These are phyloP conservation scores for Corvus moneduloides DNA, from an alignment of 2,113 vertebrate species.

Conservation along the genomic window DNA sequence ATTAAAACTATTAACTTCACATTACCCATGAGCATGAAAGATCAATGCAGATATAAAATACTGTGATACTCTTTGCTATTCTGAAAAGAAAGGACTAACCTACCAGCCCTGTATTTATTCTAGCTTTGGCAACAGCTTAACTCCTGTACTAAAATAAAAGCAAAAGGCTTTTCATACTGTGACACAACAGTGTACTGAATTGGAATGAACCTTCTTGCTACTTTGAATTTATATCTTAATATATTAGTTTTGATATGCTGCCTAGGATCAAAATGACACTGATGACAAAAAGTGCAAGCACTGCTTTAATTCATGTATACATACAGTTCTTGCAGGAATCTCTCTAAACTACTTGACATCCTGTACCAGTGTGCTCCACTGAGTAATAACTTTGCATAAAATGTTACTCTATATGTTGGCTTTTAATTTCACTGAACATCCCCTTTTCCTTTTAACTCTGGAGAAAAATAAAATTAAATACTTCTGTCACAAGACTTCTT, in stretches of 20 bases:
- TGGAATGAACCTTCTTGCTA: background rate
- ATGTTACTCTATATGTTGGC: background rate
- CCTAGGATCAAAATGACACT: conserved; percentile 18
- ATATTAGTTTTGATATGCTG: background rate
- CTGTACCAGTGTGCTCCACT: background rate
- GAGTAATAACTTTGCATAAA: background rate
- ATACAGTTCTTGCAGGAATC: background rate
- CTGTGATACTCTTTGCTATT: background rate
- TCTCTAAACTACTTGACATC: background rate
- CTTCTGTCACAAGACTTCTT: background rate
- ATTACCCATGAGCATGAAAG: background rate
- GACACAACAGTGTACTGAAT: background rate
- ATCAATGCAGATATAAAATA: background rate
- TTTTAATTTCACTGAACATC: conserved; percentile 35
- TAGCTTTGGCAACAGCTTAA: background rate
- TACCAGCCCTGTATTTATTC: background rate
- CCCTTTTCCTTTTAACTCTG: background rate
- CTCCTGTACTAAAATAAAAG: background rate
- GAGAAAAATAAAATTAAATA: background rate
- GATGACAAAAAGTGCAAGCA: background rate
- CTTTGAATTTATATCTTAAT: background rate
- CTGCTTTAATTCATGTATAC: conserved; percentile 15
- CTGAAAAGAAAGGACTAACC: background rate
- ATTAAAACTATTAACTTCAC: background rate
- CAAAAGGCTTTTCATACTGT: background rate